Percentiles rank a stretch among this genome's conserved stretches.
phyloP scores from a whole-genome alignment of 1,140 invertebrate genomes.

The Diplogasteroides magnus region DNA sequence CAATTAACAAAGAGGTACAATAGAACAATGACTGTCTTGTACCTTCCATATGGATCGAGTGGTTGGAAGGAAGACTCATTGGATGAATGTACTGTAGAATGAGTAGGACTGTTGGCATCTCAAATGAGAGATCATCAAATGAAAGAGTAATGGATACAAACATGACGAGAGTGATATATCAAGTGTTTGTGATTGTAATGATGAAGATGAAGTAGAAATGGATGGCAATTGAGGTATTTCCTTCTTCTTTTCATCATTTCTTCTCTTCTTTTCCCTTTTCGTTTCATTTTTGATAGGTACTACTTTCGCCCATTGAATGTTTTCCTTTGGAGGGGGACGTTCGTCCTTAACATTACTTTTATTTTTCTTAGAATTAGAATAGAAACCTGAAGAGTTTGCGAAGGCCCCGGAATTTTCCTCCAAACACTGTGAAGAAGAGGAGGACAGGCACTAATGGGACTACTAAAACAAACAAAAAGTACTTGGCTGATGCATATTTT shows the following conservation, averaged over 20 bases:
- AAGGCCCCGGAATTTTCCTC: too few species aligned
- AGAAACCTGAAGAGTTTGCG: too few species aligned
- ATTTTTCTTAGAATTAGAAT: too few species aligned
- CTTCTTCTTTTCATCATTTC: neutral
- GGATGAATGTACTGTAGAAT: neutral
- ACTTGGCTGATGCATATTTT: too few species aligned
- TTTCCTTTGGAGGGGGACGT: too few species aligned
- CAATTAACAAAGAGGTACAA: neutral
- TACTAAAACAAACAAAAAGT: too few species aligned
- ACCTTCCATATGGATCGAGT: neutral
- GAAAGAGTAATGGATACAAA: neutral
- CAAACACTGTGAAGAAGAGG: too few species aligned
- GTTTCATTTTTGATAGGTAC: neutral
- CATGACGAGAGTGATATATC: neutral
- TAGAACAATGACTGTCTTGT: neutral
- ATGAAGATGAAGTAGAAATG: neutral
- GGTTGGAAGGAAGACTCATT: neutral
- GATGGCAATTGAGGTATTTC: neutral
- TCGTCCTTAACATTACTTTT: too few species aligned
- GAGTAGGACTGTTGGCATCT: neutral
- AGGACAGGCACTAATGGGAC: too few species aligned
- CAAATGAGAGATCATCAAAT: neutral
- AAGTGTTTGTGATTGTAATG: neutral
- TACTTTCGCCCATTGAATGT: too few species aligned
- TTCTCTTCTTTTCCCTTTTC: neutral